phyloP scores from a whole-genome alignment of 2,113 vertebrate genomes.

The Girardinichthys multiradiatus region DNA sequence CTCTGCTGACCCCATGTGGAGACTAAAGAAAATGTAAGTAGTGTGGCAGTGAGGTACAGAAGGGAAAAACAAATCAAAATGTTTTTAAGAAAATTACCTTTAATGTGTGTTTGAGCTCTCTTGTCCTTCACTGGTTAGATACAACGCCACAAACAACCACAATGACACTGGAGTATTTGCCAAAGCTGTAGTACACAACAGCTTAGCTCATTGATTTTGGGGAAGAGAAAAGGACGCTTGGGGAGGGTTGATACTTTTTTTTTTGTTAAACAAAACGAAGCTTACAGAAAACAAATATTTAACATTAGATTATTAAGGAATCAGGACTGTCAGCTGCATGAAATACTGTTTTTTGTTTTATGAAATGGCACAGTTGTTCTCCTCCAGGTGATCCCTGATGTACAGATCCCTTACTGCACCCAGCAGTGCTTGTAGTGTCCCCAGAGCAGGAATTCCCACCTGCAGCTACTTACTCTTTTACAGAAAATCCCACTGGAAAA shows the following conservation, averaged over 20 bases:
- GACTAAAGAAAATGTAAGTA: not conserved
- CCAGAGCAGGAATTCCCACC: not conserved
- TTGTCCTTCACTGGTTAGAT: conserved; percentile 58
- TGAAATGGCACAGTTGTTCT: conserved; percentile 23
- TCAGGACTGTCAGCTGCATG: not conserved
- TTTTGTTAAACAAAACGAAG: conserved; percentile 12
- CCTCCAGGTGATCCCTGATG: not conserved
- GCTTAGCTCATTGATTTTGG: conserved; percentile 25
- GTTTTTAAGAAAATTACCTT: conserved; percentile 56
- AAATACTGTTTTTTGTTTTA: not conserved
- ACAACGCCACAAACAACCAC: conserved; percentile 60
- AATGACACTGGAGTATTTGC: conserved; percentile 19
- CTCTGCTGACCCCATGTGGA: conserved; percentile 29
- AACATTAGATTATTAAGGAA: not conserved
- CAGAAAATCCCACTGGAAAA: conserved; percentile 12
- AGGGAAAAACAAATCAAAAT: not conserved
- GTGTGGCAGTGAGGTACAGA: not conserved
- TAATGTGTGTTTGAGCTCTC: conserved; percentile 64
- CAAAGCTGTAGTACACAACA: conserved; percentile 44
- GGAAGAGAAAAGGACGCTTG: not conserved
- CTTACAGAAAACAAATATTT: not conserved
- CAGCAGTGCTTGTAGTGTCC: conserved; percentile 3
- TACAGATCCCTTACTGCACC: conserved; percentile 18
- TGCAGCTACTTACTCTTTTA: not conserved
- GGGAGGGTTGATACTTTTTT: conserved; percentile 9